Evolutionary conservation across 1,140 invertebrate species (phyloP).

Genomic region (Eciton burchellii): DNA sequence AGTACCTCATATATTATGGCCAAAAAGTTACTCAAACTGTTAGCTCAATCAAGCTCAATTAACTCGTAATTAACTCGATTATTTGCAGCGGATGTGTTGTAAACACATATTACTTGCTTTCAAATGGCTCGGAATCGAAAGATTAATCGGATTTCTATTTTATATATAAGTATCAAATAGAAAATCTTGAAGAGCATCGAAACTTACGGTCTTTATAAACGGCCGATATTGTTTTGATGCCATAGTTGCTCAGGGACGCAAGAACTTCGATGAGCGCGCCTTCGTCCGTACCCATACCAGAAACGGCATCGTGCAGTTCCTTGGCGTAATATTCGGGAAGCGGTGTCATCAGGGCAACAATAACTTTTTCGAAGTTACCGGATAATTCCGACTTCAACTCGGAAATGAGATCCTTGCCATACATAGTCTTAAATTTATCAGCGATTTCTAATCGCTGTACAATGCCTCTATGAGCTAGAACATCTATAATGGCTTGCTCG

Average conservation of each 20-base stretch:
- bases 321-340: conserved; percentile 95
- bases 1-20: no score
- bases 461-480: conserved; percentile 94
- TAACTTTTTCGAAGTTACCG: conserved; percentile 95
- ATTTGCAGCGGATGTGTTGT: no score
- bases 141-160: background rate
- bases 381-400: conserved; percentile 95
- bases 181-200: background rate
- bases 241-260: conserved; percentile 95
- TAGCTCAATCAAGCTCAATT: no score
- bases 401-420: conserved; percentile 96
- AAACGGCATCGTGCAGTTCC: conserved; percentile 94
- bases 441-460: conserved; percentile 96
- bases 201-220: conserved; percentile 94
- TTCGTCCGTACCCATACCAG: conserved; percentile 94
- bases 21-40: no score
- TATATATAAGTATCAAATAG: background rate
- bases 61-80: no score
- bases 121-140: no score
- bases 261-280: conserved; percentile 96
- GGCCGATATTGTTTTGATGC: conserved; percentile 93
- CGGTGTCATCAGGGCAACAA: conserved; percentile 94
- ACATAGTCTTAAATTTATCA: conserved; percentile 96
- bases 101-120: no score
- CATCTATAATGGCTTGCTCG: conserved; percentile 96